Conservation (phyloP, 2,888 invertebrate species). For the Candidula unifasciata region DNA sequence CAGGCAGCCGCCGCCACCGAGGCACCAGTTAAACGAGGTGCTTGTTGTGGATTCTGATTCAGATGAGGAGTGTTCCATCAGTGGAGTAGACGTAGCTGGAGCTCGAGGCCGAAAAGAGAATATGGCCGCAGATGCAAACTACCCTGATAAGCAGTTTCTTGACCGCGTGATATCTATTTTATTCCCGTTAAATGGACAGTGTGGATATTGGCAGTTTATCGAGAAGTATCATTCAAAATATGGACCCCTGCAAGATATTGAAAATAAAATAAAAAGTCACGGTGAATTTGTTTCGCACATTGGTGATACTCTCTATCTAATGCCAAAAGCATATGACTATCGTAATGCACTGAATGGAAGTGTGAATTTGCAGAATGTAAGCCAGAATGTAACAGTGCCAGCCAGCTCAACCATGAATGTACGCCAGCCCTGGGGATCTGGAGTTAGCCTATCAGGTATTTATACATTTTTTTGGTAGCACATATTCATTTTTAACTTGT, state of each 20-base stretch:
- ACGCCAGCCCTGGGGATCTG: slow-evolving; percentile 5
- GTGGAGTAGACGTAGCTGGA: neutral
- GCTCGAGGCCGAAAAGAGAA: neutral
- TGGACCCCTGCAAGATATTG: neutral
- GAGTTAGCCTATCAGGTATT: neutral
- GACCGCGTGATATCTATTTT: neutral
- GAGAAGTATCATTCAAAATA: slow-evolving; percentile 19
- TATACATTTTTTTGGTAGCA: no score
- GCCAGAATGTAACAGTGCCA: neutral
- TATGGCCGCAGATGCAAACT: neutral
- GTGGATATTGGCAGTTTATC: neutral
- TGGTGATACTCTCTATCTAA: slow-evolving; percentile 3
- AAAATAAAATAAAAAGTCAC: neutral
- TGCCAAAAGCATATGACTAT: slow-evolving; percentile 1
- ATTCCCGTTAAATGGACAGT: neutral
- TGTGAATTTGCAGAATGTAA: neutral
- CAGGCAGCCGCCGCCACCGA: neutral
- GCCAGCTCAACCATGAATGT: neutral
- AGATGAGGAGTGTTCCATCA: neutral
- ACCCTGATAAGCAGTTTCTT: neutral
- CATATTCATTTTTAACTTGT: no score
- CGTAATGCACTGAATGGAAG: neutral
- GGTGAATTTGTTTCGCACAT: neutral
- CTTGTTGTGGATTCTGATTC: slow-evolving; percentile 13
- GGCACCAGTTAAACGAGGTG: neutral